Conservation (phyloP, 2,888 invertebrate species). For the Lasioglossum morio region DNA sequence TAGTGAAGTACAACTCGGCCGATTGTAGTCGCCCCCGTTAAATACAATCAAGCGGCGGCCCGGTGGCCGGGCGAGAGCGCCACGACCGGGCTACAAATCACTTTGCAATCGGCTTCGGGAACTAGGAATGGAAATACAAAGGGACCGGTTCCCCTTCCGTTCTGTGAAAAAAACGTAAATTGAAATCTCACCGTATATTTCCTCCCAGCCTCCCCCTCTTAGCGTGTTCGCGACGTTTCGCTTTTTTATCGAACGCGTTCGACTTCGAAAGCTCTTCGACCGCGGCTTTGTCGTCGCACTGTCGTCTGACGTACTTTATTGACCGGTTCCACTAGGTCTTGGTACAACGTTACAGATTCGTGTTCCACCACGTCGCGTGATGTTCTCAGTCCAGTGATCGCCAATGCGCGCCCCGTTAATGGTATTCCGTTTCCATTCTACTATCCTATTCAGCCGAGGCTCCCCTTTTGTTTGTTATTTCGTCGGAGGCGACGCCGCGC, state of each 20-base stretch:
- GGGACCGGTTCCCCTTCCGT: background rate
- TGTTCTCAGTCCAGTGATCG: conserved; percentile 4
- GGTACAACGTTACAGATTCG: background rate
- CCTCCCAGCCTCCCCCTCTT: background rate
- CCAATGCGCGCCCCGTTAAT: background rate
- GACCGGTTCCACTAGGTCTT: background rate
- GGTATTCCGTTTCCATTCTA: conserved; percentile 3
- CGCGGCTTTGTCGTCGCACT: background rate
- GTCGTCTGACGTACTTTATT: background rate
- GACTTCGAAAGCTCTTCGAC: background rate
- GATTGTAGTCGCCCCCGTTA: conserved; percentile 27
- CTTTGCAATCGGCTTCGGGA: conserved; percentile 19
- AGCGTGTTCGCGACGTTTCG: background rate
- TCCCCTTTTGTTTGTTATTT: conserved; percentile 13
- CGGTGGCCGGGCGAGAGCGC: background rate
- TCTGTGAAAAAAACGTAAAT: background rate
- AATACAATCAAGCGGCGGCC: conserved; percentile 35
- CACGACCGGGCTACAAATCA: conserved; percentile 22
- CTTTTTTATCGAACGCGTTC: background rate
- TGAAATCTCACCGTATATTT: background rate
- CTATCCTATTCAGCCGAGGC: background rate
- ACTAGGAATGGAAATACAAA: background rate
- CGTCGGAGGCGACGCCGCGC: conserved; percentile 1
- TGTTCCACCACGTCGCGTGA: background rate
- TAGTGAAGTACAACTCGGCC: conserved; percentile 24